Conservation (phyloP, 2,888 invertebrate species). For the Eupithecia exiguata region DNA sequence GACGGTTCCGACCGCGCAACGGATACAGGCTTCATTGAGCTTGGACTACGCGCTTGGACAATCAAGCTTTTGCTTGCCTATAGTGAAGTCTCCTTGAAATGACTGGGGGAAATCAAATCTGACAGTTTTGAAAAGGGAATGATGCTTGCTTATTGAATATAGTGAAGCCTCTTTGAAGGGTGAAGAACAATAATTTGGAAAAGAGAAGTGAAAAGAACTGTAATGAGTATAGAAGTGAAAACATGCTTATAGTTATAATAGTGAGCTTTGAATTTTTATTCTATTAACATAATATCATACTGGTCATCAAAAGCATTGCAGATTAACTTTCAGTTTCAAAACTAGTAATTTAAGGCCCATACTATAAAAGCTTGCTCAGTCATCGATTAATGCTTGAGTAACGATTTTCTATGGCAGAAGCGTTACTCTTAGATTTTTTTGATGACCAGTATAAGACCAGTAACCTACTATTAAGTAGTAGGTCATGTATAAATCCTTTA, state of each 20-base stretch:
- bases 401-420: too few relatives aligned
- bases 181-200: neutral
- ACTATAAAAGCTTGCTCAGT: too few relatives aligned
- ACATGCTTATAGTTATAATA: neutral
- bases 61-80: neutral
- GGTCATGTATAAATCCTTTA: neutral
- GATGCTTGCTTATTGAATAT: neutral
- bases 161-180: neutral
- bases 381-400: too few relatives aligned
- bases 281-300: neutral
- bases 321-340: neutral
- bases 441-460: neutral
- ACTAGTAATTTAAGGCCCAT: neutral
- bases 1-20: slow-evolving; percentile 19
- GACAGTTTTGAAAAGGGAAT: neutral
- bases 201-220: neutral
- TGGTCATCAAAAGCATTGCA: neutral
- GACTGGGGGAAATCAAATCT: neutral
- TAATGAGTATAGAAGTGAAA: too few relatives aligned
- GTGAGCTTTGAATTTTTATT: neutral
- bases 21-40: neutral
- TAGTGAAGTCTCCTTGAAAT: neutral
- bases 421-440: neutral
- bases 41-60: slow-evolving; percentile 4
- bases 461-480: neutral